Percentiles rank a stretch among this genome's conserved stretches.
phyloP scores from a whole-genome alignment of 2,888 invertebrate genomes.

The Oscheius sp. region DNA sequence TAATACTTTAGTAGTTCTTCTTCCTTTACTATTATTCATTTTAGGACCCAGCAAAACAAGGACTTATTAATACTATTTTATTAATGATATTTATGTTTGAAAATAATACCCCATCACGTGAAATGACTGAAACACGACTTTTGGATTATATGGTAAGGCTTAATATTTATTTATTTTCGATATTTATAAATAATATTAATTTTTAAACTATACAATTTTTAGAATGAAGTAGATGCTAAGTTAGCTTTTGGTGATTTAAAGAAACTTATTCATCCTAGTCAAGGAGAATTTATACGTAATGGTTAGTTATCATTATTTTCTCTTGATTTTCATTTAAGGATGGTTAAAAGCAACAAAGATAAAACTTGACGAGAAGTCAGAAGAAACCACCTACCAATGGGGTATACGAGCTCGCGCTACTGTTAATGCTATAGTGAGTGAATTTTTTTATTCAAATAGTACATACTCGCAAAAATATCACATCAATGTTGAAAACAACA shows the following conservation, averaged over 20 bases:
- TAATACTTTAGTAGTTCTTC: not conserved
- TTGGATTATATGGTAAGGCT: not conserved
- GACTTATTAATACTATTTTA: not conserved
- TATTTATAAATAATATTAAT: no score
- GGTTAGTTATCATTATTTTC: not conserved
- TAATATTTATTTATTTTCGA: not conserved
- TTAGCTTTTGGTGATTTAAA: slow-evolving; percentile 4
- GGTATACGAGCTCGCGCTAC: not conserved
- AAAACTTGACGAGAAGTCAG: not conserved
- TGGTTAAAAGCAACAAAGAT: not conserved
- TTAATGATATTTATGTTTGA: not conserved
- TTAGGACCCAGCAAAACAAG: not conserved
- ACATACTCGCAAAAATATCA: no score
- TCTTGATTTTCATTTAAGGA: not conserved
- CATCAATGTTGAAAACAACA: no score
- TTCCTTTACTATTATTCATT: not conserved
- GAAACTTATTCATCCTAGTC: not conserved
- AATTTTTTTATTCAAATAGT: not conserved
- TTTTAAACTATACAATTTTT: not conserved
- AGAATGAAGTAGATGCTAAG: not conserved
- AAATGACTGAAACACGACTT: not conserved
- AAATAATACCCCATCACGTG: not conserved
- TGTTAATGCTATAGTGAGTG: slow-evolving; percentile 11
- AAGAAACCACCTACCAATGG: slow-evolving; percentile 1
- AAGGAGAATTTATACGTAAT: slow-evolving; percentile 4